Base-by-base conservation (phyloP, 2,113 vertebrate genomes). In the Pseudopodoces humilis region DNA sequence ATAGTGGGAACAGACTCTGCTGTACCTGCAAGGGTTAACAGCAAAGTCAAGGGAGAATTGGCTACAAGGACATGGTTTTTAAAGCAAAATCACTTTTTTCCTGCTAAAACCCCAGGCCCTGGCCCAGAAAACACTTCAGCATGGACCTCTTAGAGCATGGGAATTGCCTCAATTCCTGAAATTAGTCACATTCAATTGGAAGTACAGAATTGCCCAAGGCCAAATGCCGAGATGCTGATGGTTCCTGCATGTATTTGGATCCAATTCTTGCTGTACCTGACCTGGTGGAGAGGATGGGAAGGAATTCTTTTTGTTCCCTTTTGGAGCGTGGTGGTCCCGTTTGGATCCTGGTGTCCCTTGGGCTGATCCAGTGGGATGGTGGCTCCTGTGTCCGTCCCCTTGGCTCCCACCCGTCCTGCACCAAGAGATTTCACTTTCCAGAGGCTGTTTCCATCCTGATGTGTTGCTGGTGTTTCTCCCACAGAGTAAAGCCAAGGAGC, bases 401-500 rank as follows among this genome's bases (percentile, higher is more conserved):
- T 13, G 71, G 49, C 39, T 80, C 43, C 79, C 79, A 69, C 55
- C 22, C 20, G 1, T 24, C 31, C 47, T 10, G 16, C 8, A 25
- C 3, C 0, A 10, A 11, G 44, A 47, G 31, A 3, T 53, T 60
- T 63, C 37, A 3, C 27, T 22, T 7, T 2, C 6, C 17, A 59
- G 35, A 13, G 9, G 30, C n/a, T 0, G 0, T 28, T 86, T 74
- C 27, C 55, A 13, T 35, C 30, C 69, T 91, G 78, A 92, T 3
- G 1, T 5, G 3, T 28, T 37, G 0, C 18, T 58, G 67, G 62
- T 92, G 52, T 63, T 46, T 88, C 72, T 85, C 70, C 52, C 69
- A 12, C 97, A 99, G 99, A 99, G 98, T 81, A 99, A 99, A 91
- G 98, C 99, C 67, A 99, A 99, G 92, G 99, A 99, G 94, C 96